Conservation (phyloP, 2,113 vertebrate genomes). For the Cheirogaleus medius region DNA sequence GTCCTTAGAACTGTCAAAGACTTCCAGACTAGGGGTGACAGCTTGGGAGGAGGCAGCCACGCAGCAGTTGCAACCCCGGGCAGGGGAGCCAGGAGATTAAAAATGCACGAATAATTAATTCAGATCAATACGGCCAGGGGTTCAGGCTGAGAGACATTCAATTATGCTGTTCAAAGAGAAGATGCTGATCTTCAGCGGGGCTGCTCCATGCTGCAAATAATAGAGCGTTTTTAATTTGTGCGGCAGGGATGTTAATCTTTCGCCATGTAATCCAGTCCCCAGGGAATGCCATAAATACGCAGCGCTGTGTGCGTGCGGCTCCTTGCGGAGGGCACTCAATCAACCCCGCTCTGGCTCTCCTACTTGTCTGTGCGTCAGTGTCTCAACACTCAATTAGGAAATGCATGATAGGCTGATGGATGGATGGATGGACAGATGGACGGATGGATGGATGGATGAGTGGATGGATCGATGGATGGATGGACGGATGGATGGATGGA, state of each 20-base stretch:
- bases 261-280: constrained; percentile 35
- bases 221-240: constrained; percentile 64
- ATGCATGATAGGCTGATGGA: constrained; percentile 1
- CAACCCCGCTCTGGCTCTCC: background rate
- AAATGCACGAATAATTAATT: constrained; percentile 48
- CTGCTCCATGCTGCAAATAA: constrained; percentile 9
- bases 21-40: background rate
- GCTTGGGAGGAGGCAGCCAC: background rate
- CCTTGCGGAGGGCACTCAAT: background rate
- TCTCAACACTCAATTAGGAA: constrained; percentile 41
- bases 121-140: background rate
- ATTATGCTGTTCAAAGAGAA: constrained; percentile 57
- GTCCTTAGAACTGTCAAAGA: background rate
- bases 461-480: too few species aligned
- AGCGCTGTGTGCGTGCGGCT: background rate
- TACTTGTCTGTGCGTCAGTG: constrained; percentile 9
- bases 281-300: constrained; percentile 23
- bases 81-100: background rate
- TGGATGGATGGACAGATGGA: background rate
- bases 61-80: background rate
- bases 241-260: constrained; percentile 63
- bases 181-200: background rate
- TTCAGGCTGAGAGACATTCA: constrained; percentile 55
- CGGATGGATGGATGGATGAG: too few species aligned
- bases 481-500: too few species aligned